These are phyloP conservation scores for Lycocerus yunnanus DNA, from an alignment of 2,888 invertebrate species.

Conservation along the genomic window DNA sequence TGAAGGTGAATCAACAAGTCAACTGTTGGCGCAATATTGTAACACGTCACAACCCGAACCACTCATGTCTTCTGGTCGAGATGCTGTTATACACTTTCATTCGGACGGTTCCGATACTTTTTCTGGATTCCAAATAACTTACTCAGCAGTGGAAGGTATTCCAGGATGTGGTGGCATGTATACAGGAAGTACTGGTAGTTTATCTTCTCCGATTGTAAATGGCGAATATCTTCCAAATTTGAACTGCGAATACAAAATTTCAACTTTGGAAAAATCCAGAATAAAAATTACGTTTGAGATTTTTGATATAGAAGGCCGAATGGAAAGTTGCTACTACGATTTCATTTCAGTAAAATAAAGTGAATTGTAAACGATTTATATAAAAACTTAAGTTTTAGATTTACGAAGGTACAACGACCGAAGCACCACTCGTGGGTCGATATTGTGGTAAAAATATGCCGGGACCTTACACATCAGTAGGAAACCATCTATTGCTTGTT, in stretches of 20 bases:
- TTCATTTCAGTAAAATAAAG: slow-evolving; percentile 61
- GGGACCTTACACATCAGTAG: slow-evolving; percentile 60
- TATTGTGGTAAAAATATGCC: slow-evolving; percentile 75
- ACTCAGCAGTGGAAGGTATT: slow-evolving; percentile 69
- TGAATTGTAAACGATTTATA: neutral
- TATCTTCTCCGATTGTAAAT: slow-evolving; percentile 65
- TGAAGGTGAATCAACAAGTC: slow-evolving; percentile 60
- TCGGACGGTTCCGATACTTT: slow-evolving; percentile 72
- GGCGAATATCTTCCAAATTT: slow-evolving; percentile 63
- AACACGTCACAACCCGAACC: slow-evolving; percentile 76
- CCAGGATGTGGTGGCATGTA: slow-evolving; percentile 84
- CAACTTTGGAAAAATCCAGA: slow-evolving; percentile 64
- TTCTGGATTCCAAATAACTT: slow-evolving; percentile 85
- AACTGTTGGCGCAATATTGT: slow-evolving; percentile 70
- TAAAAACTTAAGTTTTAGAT: slow-evolving; percentile 57
- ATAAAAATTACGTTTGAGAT: slow-evolving; percentile 67
- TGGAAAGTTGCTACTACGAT: slow-evolving; percentile 72
- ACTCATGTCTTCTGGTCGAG: slow-evolving; percentile 67
- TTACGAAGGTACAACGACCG: slow-evolving; percentile 67
- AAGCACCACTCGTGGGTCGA: slow-evolving; percentile 69
- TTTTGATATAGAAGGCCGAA: slow-evolving; percentile 68
- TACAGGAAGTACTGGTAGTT: slow-evolving; percentile 66
- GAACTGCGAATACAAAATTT: slow-evolving; percentile 82
- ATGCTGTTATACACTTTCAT: slow-evolving; percentile 75
- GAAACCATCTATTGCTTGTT: slow-evolving; percentile 65